phyloP scores from a whole-genome alignment of 1,140 invertebrate species.

The Idris sp. region DNA sequence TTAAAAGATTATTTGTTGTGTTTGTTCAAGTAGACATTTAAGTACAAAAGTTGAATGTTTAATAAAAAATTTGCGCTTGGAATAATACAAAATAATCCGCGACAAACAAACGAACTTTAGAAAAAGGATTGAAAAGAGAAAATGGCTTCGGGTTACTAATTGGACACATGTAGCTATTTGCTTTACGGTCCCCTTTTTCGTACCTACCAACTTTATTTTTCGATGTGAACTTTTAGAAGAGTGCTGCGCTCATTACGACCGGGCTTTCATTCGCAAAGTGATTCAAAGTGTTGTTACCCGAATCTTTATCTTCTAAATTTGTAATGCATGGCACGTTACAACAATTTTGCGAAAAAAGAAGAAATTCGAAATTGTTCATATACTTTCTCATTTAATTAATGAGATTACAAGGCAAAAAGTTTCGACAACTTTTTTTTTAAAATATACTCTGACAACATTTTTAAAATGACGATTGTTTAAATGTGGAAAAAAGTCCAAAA shows the following conservation, averaged over 20 bases:
- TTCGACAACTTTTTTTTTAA: no score
- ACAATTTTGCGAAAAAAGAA: slow-evolving; percentile 16
- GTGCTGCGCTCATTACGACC: slow-evolving; percentile 39
- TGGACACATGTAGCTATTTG: slow-evolving; percentile 73
- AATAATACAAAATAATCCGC: slow-evolving; percentile 32
- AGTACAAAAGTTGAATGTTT: no score
- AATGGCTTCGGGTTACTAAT: slow-evolving; percentile 72
- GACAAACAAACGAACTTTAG: slow-evolving; percentile 39
- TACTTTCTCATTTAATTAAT: slow-evolving; percentile 12
- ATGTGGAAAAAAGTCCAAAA: neutral
- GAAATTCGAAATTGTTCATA: slow-evolving; percentile 15
- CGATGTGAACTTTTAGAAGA: slow-evolving; percentile 56
- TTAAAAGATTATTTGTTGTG: no score
- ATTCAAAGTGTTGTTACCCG: slow-evolving; percentile 54
- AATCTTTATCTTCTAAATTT: slow-evolving; percentile 44
- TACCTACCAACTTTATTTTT: slow-evolving; percentile 55
- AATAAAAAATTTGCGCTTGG: slow-evolving; percentile 8
- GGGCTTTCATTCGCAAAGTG: slow-evolving; percentile 44
- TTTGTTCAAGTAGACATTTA: no score
- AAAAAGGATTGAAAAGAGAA: slow-evolving; percentile 37
- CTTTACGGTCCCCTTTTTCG: slow-evolving; percentile 55
- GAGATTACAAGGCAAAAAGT: neutral
- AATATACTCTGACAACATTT: no score
- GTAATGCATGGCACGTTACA: neutral
- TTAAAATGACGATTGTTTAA: no score